Conservation (phyloP, 1,140 invertebrate species). For the Cyrtorhinus lividipennis region DNA sequence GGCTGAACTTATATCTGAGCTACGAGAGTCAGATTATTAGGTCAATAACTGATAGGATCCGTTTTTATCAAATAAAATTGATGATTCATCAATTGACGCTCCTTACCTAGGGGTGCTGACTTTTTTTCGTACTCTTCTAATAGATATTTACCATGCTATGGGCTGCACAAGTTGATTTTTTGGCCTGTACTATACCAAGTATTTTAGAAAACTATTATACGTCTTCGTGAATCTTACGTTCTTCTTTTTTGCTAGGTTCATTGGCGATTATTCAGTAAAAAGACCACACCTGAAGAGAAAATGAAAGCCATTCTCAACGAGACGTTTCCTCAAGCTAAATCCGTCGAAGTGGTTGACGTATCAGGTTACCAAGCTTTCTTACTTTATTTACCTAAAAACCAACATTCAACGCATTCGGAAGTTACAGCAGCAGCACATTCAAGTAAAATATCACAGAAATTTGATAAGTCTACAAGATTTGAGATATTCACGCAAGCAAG, state of each 20-base stretch:
- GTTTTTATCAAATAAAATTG: no score
- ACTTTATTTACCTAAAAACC: background rate
- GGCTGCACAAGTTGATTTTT: no score
- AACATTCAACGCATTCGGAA: background rate
- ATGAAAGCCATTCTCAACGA: conserved; percentile 16
- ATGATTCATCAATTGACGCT: no score
- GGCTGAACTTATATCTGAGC: no score
- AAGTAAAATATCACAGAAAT: background rate
- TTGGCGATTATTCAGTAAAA: background rate
- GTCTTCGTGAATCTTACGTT: no score
- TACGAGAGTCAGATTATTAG: no score
- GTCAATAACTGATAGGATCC: no score
- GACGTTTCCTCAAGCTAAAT: conserved; percentile 21
- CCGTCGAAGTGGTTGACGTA: conserved; percentile 22
- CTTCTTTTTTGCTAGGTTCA: background rate
- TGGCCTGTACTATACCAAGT: no score
- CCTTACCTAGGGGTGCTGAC: no score
- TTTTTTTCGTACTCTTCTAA: no score
- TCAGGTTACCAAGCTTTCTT: conserved; percentile 17
- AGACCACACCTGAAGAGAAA: conserved; percentile 11
- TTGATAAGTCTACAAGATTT: background rate
- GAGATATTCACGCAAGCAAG: background rate
- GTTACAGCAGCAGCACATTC: background rate
- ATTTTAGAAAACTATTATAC: no score
- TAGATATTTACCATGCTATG: no score